These are phyloP conservation scores for Trachops cirrhosus DNA, from an alignment of 2,797 vertebrate genomes.

Conservation along the genomic window DNA sequence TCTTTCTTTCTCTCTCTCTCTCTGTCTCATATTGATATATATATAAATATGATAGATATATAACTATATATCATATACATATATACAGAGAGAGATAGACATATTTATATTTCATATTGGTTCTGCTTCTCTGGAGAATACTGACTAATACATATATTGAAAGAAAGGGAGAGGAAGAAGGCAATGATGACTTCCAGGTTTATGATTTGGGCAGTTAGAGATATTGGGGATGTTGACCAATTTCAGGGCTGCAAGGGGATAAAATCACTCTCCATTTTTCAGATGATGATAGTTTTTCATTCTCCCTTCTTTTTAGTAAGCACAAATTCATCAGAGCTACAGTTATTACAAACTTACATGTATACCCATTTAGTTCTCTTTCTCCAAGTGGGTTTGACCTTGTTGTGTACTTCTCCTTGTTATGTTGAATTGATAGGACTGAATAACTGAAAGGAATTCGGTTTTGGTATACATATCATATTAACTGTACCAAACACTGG, in stretches of 20 bases:
- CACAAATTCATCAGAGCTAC: slow-evolving; percentile 17
- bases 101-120: not conserved
- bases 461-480: not conserved
- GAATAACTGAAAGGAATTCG: not conserved
- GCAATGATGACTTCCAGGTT: not conserved
- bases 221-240: not conserved
- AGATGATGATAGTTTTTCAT: not conserved
- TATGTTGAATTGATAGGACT: not conserved
- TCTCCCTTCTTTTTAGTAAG: not conserved
- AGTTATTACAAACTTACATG: not conserved
- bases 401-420: not conserved
- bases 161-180: not conserved
- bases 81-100: not conserved
- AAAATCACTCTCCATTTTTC: not conserved
- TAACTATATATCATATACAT: not conserved
- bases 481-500: not conserved
- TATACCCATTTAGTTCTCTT: not conserved
- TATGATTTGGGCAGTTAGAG: not conserved
- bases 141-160: not conserved
- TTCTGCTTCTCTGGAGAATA: not conserved
- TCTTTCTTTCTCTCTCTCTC: not conserved
- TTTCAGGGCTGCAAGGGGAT: not conserved
- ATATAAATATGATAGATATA: too few species aligned
- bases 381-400: not conserved
- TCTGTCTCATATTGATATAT: not conserved